Evolutionary conservation across 2,888 invertebrate species (phyloP).

Genomic region (Amphimallon solstitiale): DNA sequence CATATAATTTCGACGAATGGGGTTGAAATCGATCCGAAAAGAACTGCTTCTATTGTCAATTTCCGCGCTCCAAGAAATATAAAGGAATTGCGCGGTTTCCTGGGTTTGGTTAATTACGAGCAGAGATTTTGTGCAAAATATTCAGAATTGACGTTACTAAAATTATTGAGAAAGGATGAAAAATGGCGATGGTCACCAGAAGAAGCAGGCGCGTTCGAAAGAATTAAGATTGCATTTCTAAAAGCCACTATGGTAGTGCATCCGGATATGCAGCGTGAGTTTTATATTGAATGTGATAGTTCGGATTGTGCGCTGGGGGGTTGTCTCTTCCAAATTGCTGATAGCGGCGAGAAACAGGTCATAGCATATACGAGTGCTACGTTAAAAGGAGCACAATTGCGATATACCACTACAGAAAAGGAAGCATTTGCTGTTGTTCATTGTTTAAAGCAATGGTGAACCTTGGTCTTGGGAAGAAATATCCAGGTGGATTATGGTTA

Average conservation of each 20-base stretch:
- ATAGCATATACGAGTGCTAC: neutral
- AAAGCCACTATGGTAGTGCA: neutral
- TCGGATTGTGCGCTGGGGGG: too few relatives aligned
- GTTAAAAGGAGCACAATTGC: neutral
- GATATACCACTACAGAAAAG: neutral
- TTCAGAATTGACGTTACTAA: neutral
- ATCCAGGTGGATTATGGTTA: too few relatives aligned
- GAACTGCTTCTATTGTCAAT: too few relatives aligned
- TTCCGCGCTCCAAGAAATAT: neutral
- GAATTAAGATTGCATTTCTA: too few relatives aligned
- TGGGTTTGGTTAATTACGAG: neutral
- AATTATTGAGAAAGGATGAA: neutral
- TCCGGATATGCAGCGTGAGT: neutral
- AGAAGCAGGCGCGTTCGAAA: too few relatives aligned
- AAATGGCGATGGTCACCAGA: neutral
- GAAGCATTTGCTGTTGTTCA: neutral
- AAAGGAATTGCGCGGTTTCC: neutral
- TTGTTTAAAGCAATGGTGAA: conserved; percentile 1
- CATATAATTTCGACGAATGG: neutral
- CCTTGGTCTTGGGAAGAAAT: neutral
- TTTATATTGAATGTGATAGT: neutral
- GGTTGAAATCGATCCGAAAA: too few relatives aligned
- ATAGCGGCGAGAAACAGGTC: neutral
- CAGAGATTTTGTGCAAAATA: neutral
- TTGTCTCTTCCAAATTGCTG: neutral